phyloP scores from a whole-genome alignment of 2,888 invertebrate genomes.

The Leptinotarsa tumamoca region DNA sequence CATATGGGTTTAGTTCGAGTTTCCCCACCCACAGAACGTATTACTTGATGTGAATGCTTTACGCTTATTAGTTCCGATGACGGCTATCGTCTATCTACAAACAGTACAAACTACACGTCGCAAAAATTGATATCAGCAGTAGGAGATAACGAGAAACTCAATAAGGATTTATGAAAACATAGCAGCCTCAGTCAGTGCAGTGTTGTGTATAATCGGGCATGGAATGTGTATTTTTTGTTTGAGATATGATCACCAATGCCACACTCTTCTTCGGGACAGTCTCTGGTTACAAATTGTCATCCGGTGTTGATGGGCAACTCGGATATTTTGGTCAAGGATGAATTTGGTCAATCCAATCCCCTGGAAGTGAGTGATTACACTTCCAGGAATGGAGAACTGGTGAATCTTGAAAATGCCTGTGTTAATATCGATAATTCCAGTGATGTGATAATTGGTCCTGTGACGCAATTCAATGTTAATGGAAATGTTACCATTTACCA shows the following conservation, averaged over 20 bases:
- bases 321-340: constrained; percentile 22
- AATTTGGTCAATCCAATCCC: constrained; percentile 6
- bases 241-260: constrained; percentile 20
- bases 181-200: constrained; percentile 11
- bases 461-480: constrained; percentile 67
- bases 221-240: constrained; percentile 11
- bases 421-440: constrained; percentile 68
- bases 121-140: constrained; percentile 15
- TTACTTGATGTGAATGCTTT: not conserved
- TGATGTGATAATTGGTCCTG: constrained; percentile 69
- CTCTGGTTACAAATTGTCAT: constrained; percentile 9
- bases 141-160: constrained; percentile 17
- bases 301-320: constrained; percentile 16
- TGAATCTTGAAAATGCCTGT: constrained; percentile 52
- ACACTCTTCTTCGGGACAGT: constrained; percentile 2
- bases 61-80: constrained; percentile 10
- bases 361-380: constrained; percentile 5
- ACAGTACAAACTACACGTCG: not conserved
- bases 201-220: constrained; percentile 17
- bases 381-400: constrained; percentile 32
- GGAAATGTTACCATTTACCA: constrained; percentile 70
- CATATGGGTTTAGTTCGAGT: constrained; percentile 11
- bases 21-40: constrained; percentile 10
- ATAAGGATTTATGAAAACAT: constrained; percentile 5
- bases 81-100: constrained; percentile 6